Percentiles rank a stretch among this genome's conserved stretches.
phyloP scores from a whole-genome alignment of 2,797 vertebrate genomes.

The Neopelma chrysocephalum region DNA sequence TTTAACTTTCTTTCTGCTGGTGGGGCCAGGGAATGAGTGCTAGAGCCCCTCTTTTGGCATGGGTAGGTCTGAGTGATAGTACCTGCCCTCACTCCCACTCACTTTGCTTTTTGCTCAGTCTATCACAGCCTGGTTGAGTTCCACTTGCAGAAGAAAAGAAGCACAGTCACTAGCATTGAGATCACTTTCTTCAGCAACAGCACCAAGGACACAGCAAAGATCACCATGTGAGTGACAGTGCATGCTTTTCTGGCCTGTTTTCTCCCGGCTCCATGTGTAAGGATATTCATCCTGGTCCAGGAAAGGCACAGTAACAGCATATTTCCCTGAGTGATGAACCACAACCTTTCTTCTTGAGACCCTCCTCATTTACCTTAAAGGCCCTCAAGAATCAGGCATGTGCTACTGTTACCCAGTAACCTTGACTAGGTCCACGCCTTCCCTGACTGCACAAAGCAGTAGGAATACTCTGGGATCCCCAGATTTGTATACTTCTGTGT shows the following conservation, averaged over 20 bases:
- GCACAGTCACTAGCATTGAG: slow-evolving; percentile 59
- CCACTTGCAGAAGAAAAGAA: slow-evolving; percentile 62
- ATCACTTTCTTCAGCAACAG: slow-evolving; percentile 68
- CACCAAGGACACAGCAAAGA: slow-evolving; percentile 53
- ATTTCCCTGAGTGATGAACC: neutral
- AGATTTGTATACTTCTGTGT: neutral
- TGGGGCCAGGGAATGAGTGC: neutral
- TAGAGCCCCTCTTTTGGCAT: neutral
- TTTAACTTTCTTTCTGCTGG: neutral
- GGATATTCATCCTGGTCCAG: neutral
- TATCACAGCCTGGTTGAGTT: slow-evolving; percentile 78
- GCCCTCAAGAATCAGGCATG: neutral
- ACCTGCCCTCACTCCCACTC: neutral
- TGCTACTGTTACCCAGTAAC: neutral
- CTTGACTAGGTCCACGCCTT: neutral
- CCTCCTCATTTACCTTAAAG: neutral
- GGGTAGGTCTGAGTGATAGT: neutral
- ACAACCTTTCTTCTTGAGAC: neutral
- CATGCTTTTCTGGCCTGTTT: neutral
- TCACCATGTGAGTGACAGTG: slow-evolving; percentile 73
- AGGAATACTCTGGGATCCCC: neutral
- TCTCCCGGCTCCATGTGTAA: neutral
- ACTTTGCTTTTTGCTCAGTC: slow-evolving; percentile 57
- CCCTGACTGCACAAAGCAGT: neutral
- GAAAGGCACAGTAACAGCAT: neutral